phyloP scores from a whole-genome alignment of 1,140 invertebrate species.

The Hesperophylax magnus region DNA sequence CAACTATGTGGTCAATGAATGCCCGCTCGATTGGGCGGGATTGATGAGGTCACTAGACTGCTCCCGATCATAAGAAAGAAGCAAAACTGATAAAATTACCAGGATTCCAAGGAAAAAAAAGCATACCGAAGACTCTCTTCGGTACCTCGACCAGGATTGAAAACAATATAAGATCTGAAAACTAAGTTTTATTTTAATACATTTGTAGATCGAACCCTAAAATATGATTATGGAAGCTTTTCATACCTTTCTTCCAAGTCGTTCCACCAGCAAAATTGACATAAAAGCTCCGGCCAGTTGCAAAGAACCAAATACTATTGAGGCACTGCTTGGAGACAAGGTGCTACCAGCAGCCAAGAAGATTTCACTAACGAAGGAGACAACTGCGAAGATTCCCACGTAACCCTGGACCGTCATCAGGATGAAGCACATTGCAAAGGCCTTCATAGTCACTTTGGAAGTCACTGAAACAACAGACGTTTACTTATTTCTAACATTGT shows the following conservation, averaged over 20 bases:
- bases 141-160: neutral
- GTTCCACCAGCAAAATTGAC: conserved; percentile 61
- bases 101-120: neutral
- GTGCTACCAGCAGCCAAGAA: conserved; percentile 45
- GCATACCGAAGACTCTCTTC: too few species aligned
- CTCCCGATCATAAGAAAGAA: neutral
- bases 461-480: neutral
- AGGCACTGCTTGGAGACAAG: conserved; percentile 15
- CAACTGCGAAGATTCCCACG: conserved; percentile 49
- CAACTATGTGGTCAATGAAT: too few species aligned
- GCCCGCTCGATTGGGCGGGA: too few species aligned
- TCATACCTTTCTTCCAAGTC: conserved; percentile 60
- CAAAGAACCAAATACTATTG: conserved; percentile 44
- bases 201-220: neutral
- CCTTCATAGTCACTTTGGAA: conserved; percentile 1
- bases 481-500: neutral
- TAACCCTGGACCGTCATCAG: conserved; percentile 41
- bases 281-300: conserved; percentile 52
- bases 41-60: too few species aligned
- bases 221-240: too few species aligned
- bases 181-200: neutral
- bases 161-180: neutral
- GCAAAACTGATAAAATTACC: neutral
- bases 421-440: conserved; percentile 38
- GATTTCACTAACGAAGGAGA: conserved; percentile 44